Conservation (phyloP, 2,797 vertebrate species). For the Mallotus villosus region DNA sequence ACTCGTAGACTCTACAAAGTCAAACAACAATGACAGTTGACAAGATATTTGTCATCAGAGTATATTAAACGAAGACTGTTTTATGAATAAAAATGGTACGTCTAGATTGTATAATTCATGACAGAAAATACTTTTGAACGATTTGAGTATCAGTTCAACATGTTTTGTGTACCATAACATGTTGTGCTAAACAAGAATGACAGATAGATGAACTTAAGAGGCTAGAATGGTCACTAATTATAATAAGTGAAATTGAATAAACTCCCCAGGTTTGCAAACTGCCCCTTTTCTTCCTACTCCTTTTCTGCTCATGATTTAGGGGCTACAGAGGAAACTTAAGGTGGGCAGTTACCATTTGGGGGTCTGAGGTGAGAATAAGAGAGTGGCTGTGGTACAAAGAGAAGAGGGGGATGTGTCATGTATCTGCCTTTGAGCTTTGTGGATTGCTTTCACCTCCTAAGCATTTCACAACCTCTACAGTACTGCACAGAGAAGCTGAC, state of each 20-base stretch:
- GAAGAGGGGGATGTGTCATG: conserved; percentile 31
- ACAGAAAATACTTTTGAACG: not conserved
- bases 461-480: conserved; percentile 8
- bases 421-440: conserved; percentile 19
- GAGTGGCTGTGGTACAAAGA: not conserved
- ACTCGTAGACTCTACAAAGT: conserved; percentile 51
- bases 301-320: not conserved
- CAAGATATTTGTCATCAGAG: not conserved
- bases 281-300: not conserved
- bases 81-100: too few species aligned
- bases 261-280: not conserved
- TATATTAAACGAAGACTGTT: not conserved
- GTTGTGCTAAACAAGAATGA: not conserved
- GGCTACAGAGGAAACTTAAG: conserved; percentile 40
- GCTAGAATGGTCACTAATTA: not conserved
- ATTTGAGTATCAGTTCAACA: too few species aligned
- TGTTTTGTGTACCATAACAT: not conserved
- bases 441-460: conserved; percentile 12
- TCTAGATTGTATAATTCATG: too few species aligned
- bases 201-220: not conserved
- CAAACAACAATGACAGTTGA: not conserved
- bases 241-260: not conserved
- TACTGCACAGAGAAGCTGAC: conserved; percentile 25
- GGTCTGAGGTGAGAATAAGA: not conserved
- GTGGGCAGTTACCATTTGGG: not conserved